These are phyloP conservation scores for Coenobita brevimanus DNA, from an alignment of 1,140 invertebrate genomes.

Conservation along the genomic window DNA sequence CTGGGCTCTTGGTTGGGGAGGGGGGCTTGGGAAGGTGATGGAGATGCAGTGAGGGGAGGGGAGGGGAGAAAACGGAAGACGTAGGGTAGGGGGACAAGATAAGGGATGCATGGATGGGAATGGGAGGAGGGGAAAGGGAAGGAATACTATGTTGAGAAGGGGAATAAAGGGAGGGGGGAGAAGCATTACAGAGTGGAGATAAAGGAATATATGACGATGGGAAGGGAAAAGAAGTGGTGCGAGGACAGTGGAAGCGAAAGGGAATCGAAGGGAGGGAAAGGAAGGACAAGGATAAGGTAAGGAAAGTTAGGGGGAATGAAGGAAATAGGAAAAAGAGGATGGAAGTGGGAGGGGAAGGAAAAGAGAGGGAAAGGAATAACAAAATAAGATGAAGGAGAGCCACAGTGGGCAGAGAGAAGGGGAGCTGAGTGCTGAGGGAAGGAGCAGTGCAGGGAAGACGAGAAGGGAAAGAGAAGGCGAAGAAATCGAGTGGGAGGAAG, in stretches of 20 bases:
- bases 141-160: no score
- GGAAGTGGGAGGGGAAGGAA: no score
- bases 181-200: background rate
- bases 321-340: background rate
- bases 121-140: no score
- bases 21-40: background rate
- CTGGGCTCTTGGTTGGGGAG: constrained; percentile 1
- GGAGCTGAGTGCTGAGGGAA: no score
- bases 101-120: no score
- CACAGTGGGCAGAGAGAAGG: no score
- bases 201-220: background rate
- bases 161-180: background rate
- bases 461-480: background rate
- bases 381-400: background rate
- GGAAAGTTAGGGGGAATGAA: background rate
- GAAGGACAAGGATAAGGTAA: background rate
- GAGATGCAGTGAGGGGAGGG: no score
- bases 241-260: background rate
- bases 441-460: no score
- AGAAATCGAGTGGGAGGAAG: background rate
- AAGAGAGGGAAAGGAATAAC: background rate
- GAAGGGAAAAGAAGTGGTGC: background rate
- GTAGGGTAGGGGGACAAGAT: no score
- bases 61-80: no score
- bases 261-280: no score